Conservation (phyloP, 2,113 vertebrate genomes). For the Arothron firmamentum region DNA sequence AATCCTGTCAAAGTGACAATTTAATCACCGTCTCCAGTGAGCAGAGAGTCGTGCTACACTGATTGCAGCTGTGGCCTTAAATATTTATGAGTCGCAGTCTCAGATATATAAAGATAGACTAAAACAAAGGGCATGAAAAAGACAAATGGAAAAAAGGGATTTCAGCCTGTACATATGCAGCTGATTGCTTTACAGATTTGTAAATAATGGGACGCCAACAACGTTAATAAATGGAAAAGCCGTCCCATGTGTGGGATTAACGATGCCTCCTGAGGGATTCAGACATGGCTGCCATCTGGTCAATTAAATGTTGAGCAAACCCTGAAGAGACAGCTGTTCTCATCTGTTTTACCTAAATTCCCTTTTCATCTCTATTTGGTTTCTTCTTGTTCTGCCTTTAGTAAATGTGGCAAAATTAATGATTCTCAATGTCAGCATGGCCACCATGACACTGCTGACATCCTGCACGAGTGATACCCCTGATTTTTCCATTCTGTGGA, state of each 20-base stretch:
- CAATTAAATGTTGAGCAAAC: conserved; percentile 29
- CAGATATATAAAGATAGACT: not conserved
- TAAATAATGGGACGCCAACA: conserved; percentile 24
- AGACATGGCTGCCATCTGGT: conserved; percentile 23
- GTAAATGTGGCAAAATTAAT: conserved; percentile 16
- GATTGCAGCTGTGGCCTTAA: not conserved
- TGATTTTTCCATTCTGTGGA: too few relatives aligned
- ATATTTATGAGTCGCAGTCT: conserved; percentile 1
- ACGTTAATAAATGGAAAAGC: conserved; percentile 31
- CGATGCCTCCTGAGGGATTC: conserved; percentile 26
- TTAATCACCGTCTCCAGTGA: not conserved
- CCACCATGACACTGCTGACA: too few relatives aligned
- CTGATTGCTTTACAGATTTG: not conserved
- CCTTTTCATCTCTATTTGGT: not conserved
- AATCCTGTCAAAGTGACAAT: conserved; percentile 5
- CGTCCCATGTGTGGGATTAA: conserved; percentile 26
- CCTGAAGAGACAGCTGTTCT: not conserved
- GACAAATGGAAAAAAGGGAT: too few relatives aligned
- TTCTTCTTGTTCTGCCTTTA: not conserved
- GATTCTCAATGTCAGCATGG: conserved; percentile 1
- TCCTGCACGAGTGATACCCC: too few relatives aligned
- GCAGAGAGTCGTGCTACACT: not conserved
- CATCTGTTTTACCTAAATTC: not conserved
- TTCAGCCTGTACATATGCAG: not conserved
- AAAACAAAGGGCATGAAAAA: too few relatives aligned